Evolutionary conservation across 2,797 vertebrate species (phyloP), one percentile per base, ranked within the genome.

Genomic region (Pteropus rufus): DNA sequence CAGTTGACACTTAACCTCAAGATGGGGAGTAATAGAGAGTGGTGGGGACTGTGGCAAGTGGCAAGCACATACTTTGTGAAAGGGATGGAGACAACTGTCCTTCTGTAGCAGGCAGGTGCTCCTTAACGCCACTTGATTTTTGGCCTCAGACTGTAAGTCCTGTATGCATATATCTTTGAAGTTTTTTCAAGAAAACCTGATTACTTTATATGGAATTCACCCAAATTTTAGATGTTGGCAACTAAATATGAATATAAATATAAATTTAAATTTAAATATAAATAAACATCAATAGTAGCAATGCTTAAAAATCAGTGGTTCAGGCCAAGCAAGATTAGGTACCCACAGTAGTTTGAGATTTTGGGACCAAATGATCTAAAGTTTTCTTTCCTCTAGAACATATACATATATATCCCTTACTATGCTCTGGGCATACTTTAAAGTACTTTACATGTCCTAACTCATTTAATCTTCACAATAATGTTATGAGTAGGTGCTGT

Each of bases 121-220:
- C 34, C 23, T 70, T n/a, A n/a, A 16, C 21, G 24, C 1, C 24
- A 2, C 29, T n/a, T 6, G 5, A 34, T 10, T 75, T 4, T 34
- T 44, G 39, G 31, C 26, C 5, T 41, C 58, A 72, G 65, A 34
- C 29, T 65, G 7, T 23, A 21, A 58, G 12, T 65, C 21, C 31
- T 56, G 14, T 49, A 2, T 1, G 4, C 24, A 6, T 1, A 0
- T 69, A 36, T 69, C 34, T 67, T 72, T 60, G 15, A 77, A 12
- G 3, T 64, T 23, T 46, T 23, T n/a, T 75, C 16, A 91, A 69
- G 52, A 86, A 93, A 49, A 88, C 14, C 62, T 62, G 62, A 60
- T 72, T 79, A 81, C 88, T 82, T 93, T 56, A 60, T 18, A 60
- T 14, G 34, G 49, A 76, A 92, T 80, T 60, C 46, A 44, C 15